These are phyloP conservation scores for Magallana ariakensis DNA, from an alignment of 1,140 invertebrate species.

Conservation along the genomic window DNA sequence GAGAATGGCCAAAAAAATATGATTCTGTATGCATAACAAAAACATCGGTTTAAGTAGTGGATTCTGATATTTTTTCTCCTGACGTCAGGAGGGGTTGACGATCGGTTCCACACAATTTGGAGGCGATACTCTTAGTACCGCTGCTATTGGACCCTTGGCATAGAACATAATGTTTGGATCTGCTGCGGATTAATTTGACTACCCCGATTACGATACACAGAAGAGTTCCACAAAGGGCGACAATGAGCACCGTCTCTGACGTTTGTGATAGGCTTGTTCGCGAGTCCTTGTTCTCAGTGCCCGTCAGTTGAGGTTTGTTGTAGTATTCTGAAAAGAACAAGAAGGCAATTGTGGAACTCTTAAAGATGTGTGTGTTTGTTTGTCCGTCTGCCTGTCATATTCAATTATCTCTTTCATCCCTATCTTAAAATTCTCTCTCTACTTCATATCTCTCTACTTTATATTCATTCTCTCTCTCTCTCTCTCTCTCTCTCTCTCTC, in stretches of 20 bases:
- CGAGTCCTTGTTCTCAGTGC: neutral
- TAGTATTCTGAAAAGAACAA: neutral
- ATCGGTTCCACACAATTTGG: neutral
- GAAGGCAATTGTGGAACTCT: too few species aligned
- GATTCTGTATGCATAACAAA: too few species aligned
- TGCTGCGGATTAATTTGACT: neutral
- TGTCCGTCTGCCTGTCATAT: neutral
- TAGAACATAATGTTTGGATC: neutral
- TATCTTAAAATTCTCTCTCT: too few species aligned
- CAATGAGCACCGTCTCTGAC: neutral
- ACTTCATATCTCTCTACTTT: neutral
- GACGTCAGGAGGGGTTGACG: neutral
- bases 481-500: neutral
- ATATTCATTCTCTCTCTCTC: neutral
- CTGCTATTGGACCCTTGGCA: neutral
- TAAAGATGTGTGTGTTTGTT: neutral
- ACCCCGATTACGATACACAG: neutral
- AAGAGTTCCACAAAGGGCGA: slow-evolving; percentile 22
- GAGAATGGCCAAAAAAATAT: too few species aligned
- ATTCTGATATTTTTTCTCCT: neutral
- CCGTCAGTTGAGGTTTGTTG: neutral
- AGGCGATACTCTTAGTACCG: neutral
- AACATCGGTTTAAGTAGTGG: too few species aligned
- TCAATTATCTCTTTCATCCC: too few species aligned
- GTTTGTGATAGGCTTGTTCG: neutral